Percentiles rank a stretch among this genome's conserved stretches.
Evolutionary conservation across 2,113 vertebrate genomes (phyloP).

Genomic region (Bettongia penicillata): DNA sequence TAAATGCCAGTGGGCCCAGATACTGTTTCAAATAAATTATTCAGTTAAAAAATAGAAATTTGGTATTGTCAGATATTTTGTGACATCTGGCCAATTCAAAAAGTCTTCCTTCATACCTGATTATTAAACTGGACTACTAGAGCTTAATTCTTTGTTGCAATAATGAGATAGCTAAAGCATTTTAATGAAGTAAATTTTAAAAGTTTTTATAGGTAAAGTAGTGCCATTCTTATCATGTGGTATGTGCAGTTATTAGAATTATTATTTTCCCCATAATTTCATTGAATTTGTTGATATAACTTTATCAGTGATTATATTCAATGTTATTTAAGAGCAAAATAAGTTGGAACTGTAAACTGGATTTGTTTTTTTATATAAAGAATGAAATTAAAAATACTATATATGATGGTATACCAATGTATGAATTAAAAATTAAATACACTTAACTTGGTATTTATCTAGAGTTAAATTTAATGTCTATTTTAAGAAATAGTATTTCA

Average conservation of each 20-base stretch:
- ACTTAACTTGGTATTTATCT: not conserved
- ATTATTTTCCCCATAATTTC: not conserved
- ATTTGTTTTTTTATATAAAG: not conserved
- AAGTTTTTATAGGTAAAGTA: not conserved
- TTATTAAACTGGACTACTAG: not conserved
- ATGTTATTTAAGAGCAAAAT: not conserved
- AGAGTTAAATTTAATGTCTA: not conserved
- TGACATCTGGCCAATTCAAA: conserved; percentile 7
- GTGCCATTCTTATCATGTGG: not conserved
- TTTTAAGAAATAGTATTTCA: not conserved
- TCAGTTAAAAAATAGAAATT: conserved; percentile 35
- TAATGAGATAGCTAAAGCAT: not conserved
- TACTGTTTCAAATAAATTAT: conserved; percentile 48
- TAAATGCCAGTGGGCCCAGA: not conserved
- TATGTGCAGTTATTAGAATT: not conserved
- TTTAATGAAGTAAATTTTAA: not conserved
- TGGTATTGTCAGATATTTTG: conserved; percentile 35
- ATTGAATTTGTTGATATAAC: not conserved
- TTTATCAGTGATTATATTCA: not conserved
- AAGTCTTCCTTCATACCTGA: not conserved
- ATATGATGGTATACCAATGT: not conserved
- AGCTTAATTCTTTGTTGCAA: not conserved
- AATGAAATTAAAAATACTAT: not conserved
- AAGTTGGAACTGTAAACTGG: not conserved
- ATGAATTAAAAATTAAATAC: not conserved